Conservation (phyloP, 2,888 invertebrate species). For the Drosophila flavopinicola region DNA sequence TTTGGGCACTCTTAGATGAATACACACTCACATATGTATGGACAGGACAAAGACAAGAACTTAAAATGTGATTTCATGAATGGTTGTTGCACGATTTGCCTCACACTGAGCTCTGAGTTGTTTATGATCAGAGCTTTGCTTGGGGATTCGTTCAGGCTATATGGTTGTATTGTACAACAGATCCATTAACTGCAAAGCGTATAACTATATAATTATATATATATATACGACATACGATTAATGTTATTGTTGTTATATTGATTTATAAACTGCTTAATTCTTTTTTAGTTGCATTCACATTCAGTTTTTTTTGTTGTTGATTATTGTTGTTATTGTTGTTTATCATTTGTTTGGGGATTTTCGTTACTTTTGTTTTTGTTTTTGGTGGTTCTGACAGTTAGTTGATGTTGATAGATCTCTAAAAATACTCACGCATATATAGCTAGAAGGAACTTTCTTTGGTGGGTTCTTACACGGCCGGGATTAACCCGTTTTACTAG, state of each 20-base stretch:
- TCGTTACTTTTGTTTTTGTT: conserved; percentile 21
- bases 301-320: conserved; percentile 1
- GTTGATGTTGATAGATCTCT: conserved; percentile 76
- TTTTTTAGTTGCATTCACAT: conserved; percentile 5
- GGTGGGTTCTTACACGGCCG: conserved; percentile 98
- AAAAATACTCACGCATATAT: conserved; percentile 95
- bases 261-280: conserved; percentile 9
- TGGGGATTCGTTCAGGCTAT: conserved; percentile 30
- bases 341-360: conserved; percentile 24
- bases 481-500: conserved; percentile 98
- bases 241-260: conserved; percentile 21
- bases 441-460: conserved; percentile 99
- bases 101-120: conserved; percentile 18
- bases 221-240: conserved; percentile 9
- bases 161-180: conserved; percentile 43
- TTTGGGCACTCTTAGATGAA: conserved; percentile 1
- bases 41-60: conserved; percentile 45
- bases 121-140: conserved; percentile 2
- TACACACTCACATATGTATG: conserved; percentile 15
- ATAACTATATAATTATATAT: conserved; percentile 11
- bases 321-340: conserved; percentile 15
- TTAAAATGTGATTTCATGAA: conserved; percentile 34
- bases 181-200: conserved; percentile 42
- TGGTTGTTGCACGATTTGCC: conserved; percentile 25
- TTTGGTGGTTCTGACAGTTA: conserved; percentile 63